phyloP scores from a whole-genome alignment of 2,888 invertebrate species.

The Athripsodes cinereus region DNA sequence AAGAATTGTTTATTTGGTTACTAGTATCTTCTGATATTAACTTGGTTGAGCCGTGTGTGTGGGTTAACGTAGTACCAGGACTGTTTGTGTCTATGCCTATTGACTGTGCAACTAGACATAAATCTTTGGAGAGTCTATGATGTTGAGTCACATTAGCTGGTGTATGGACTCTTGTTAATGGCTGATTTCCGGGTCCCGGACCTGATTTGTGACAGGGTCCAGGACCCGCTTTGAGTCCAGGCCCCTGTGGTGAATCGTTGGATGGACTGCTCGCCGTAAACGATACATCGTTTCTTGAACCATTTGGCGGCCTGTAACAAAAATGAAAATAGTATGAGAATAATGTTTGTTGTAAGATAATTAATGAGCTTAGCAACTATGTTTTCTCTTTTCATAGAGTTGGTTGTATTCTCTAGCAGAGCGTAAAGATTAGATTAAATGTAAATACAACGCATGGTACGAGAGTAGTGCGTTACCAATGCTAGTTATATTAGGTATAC shows the following conservation, averaged over 20 bases:
- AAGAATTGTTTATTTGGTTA: constrained; percentile 20
- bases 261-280: constrained; percentile 31
- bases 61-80: constrained; percentile 24
- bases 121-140: constrained; percentile 26
- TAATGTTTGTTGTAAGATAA: too few species aligned
- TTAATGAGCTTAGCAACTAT: too few species aligned
- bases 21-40: constrained; percentile 16
- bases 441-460: too few species aligned
- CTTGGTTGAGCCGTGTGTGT: constrained; percentile 26
- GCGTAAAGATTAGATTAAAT: too few species aligned
- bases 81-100: constrained; percentile 29
- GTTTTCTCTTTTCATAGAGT: too few species aligned
- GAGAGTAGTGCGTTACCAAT: too few species aligned
- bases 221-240: constrained; percentile 27
- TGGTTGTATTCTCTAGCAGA: too few species aligned
- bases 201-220: constrained; percentile 13
- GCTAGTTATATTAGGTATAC: too few species aligned
- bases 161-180: constrained; percentile 32
- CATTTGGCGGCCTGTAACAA: constrained; percentile 45
- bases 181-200: constrained; percentile 13
- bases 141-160: constrained; percentile 33
- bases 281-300: constrained; percentile 40
- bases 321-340: too few species aligned
- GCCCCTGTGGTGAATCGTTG: constrained; percentile 28
- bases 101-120: constrained; percentile 26